Conservation (phyloP, 2,888 invertebrate genomes). For the Galeopsomyia nigrocyanea region DNA sequence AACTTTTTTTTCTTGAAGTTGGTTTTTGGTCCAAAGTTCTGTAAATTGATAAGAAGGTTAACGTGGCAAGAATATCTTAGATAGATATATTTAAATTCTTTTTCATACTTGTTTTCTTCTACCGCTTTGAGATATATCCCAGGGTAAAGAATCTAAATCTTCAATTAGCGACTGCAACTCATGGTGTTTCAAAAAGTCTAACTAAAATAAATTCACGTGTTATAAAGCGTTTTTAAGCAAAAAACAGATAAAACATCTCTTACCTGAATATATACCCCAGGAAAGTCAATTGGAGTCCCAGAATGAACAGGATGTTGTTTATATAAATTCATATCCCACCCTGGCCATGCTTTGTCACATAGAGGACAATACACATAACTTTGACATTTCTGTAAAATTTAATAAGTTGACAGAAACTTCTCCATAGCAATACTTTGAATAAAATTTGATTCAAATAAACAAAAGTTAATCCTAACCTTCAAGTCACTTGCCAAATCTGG, state of each 20-base stretch:
- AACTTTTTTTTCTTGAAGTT: constrained; percentile 96
- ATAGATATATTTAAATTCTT: constrained; percentile 4
- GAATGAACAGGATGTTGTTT: constrained; percentile 78
- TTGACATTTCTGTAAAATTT: constrained; percentile 70
- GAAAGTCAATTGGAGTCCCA: constrained; percentile 74
- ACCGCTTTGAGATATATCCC: constrained; percentile 96
- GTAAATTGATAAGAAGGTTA: constrained; percentile 49
- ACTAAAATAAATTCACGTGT: constrained; percentile 64
- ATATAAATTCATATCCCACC: constrained; percentile 77
- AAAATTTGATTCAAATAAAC: constrained; percentile 18
- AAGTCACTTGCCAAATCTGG: constrained; percentile 62
- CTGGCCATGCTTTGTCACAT: constrained; percentile 83
- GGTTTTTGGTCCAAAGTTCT: constrained; percentile 98
- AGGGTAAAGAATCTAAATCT: constrained; percentile 83
- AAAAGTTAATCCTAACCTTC: constrained; percentile 59
- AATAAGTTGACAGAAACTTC: neutral
- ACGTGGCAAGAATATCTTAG: constrained; percentile 10
- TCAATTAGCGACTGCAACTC: constrained; percentile 79
- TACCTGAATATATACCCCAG: constrained; percentile 77
- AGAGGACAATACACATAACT: constrained; percentile 82
- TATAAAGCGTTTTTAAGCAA: constrained; percentile 8
- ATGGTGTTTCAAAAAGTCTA: constrained; percentile 79
- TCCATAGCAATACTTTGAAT: neutral
- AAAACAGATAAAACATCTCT: constrained; percentile 16
- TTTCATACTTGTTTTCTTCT: constrained; percentile 84